Conservation (phyloP, 2,888 invertebrate species). For the Agonum fuliginosum region DNA sequence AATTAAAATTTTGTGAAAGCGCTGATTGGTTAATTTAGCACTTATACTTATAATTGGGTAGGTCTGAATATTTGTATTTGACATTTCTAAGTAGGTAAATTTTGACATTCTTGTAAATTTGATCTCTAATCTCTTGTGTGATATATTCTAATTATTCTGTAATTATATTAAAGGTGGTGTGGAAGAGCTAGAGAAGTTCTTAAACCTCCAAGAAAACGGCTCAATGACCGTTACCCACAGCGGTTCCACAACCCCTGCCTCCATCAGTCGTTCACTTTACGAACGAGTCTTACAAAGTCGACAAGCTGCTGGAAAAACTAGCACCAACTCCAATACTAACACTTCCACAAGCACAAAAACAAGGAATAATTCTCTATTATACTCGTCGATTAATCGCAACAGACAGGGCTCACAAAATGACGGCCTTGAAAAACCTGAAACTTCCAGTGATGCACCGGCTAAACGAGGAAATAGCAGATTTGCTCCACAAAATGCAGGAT, state of each 20-base stretch:
- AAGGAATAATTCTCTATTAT: constrained; percentile 67
- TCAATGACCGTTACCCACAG: constrained; percentile 72
- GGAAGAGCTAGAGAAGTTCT: constrained; percentile 88
- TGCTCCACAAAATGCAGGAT: constrained; percentile 76
- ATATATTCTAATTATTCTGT: too few species aligned
- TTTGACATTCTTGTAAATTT: too few species aligned
- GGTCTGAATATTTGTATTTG: too few species aligned
- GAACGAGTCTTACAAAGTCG: constrained; percentile 80
- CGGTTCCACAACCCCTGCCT: constrained; percentile 77
- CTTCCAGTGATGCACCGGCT: background rate
- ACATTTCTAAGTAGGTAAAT: too few species aligned
- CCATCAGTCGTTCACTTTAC: constrained; percentile 85
- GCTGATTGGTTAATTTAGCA: too few species aligned
- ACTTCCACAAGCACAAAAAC: too few species aligned
- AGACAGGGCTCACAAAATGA: constrained; percentile 73
- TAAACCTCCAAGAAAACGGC: constrained; percentile 76
- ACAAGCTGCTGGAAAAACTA: constrained; percentile 62
- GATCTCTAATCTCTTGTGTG: too few species aligned
- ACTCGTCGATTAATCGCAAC: constrained; percentile 78
- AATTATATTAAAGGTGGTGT: constrained; percentile 86
- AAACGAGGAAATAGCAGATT: constrained; percentile 72
- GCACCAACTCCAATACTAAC: constrained; percentile 63
- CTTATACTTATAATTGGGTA: too few species aligned
- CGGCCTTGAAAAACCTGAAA: constrained; percentile 71
- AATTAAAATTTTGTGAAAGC: too few species aligned